Base-by-base conservation (phyloP, 2,113 vertebrate species). In the Scortum barcoo region DNA sequence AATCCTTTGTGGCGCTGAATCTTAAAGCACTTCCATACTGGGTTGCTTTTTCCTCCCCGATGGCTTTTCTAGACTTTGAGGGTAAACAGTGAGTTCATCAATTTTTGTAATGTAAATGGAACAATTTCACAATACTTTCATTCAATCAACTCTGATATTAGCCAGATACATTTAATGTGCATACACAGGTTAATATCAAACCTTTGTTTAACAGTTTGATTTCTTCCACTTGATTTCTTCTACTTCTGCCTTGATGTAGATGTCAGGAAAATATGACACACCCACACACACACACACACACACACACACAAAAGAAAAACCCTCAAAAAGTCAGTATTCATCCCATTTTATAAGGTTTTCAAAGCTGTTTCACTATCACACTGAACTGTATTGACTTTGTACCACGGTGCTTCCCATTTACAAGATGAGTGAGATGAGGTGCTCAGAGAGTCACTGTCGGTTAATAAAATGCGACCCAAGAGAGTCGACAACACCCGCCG, bases 381-480 rank as follows among this genome's bases (percentile, higher is more conserved):
- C 16, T 74, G 38, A 88, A 75, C 60, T 69, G 16, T 57, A 63
- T 72, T 30, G 67, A 77, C 75, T 86, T 42, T 63, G 44, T 14
- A 68, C 68, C 36, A 2, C n/a, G 76, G 54, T 50, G 40, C 68
- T 66, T 73, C 73, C 71, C 81, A 69, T 88, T 84, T 72, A 81
- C 71, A 69, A 65, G 71, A 75, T 65, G 83, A 86, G 75, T 69
- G 85, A 86, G 87, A 84, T 60, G 83, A 83, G 69, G 51, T 51
- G 80, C 68, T 76, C 72, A 38, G 78, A 71, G 82, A 88, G 91
- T 86, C 76, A 68, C 69, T 42, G 74, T 53, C 40, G 61, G 80
- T 86, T 91, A 87, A 91, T 90, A 84, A 91, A 92, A 90, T 78
- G 81, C 2, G 26, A 73, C 85, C 78, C 48, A 3, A 38, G 81